Evolutionary conservation across 2,888 invertebrate species (phyloP).

Genomic region (Lithodes maja): DNA sequence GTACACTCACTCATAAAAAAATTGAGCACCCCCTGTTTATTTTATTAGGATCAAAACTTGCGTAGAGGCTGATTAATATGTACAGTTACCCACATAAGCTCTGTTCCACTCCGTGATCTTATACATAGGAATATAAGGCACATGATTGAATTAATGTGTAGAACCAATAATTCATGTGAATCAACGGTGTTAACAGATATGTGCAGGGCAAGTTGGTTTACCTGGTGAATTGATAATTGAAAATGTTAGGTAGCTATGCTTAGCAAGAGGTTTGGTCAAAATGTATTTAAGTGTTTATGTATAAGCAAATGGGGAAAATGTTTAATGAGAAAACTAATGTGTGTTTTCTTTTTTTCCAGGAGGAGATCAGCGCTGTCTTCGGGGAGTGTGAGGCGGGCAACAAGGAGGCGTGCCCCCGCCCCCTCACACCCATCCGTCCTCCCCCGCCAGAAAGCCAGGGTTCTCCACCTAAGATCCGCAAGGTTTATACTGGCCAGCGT

Average conservation of each 20-base stretch:
- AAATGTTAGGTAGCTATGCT: background rate
- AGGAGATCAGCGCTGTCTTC: constrained; percentile 67
- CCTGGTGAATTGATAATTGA: background rate
- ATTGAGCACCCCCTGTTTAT: too few relatives aligned
- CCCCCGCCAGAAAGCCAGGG: constrained; percentile 34
- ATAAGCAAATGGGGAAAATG: background rate
- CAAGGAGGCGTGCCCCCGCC: constrained; percentile 19
- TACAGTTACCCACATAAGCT: too few relatives aligned
- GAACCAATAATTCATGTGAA: too few relatives aligned
- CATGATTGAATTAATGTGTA: too few relatives aligned
- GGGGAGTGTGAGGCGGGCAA: constrained; percentile 11
- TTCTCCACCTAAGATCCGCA: constrained; percentile 47
- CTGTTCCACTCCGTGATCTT: too few relatives aligned
- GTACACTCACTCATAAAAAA: too few relatives aligned
- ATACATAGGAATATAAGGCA: too few relatives aligned
- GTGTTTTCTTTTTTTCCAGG: constrained; percentile 42
- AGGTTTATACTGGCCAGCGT: constrained; percentile 10
- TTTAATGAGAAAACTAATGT: background rate
- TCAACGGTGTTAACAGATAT: background rate
- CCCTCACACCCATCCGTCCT: constrained; percentile 41
- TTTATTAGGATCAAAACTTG: too few relatives aligned
- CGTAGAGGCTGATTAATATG: too few relatives aligned
- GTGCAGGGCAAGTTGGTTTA: background rate
- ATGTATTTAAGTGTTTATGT: background rate
- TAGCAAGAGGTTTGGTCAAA: background rate